Base-by-base conservation (phyloP, 2,888 invertebrate species). In the Caradrina kadenii region DNA sequence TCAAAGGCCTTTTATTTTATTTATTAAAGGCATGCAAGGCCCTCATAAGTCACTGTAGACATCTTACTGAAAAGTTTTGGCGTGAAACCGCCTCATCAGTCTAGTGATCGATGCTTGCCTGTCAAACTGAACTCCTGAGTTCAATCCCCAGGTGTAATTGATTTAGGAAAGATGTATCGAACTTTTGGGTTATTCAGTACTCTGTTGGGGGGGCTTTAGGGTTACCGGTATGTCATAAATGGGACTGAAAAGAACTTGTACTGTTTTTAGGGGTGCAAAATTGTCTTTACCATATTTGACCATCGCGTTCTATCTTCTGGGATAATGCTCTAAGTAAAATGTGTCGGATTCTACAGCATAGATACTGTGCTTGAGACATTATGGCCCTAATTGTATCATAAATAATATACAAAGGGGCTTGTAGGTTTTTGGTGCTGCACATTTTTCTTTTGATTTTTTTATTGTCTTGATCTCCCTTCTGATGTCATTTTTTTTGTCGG, bases 401-500 rank as follows among this genome's bases (percentile, higher is more conserved):
- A 15, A 45, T 31, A 35, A 39, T 2, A 39, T 11, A 39, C 11
- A 13, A 39, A 39, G 2, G 11, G 39, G 13, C n/a, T 15, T 15
- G 3, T 17, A 19, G 3, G 11, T 45, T 63, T 55, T 17, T 50
- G n/a, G 4, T 0, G 2, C 31, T 17, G 10, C 49, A 15, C 48
- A 45, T 7, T 35, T n/a, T 55, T 2, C 1, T 42, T 56, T 61
- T 39, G 3, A 0, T 39, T 19, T 15, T 22, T 19, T 53, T 15
- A 60, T 26, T 48, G 48, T 8, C 10, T 8, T 10, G 45, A 31
- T 10, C 7, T 15, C 11, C 45, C 15, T 42, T 55, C 19, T 80
- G 45, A 80, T 5, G 45, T 11, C 35, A 60, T 50, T 42, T 7
- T n/a, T 62, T 66, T 88, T 89, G 86, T 86, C 73, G 52, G 42